Percentiles rank a stretch among this genome's conserved stretches.
Evolutionary conservation across 1,140 invertebrate species (phyloP).

Genomic region (Diabrotica undecimpunctata): DNA sequence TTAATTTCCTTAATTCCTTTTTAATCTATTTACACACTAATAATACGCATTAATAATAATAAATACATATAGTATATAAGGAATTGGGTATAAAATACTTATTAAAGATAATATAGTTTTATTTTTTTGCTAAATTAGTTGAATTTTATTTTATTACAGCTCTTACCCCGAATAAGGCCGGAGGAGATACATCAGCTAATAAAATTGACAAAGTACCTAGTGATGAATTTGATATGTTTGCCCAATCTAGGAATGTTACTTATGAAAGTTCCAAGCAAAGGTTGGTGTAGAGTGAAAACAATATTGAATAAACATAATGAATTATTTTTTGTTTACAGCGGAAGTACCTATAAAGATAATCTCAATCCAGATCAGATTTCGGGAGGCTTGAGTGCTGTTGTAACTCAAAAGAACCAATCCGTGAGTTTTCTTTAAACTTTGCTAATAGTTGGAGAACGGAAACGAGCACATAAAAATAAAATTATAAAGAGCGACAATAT

Average conservation of each 20-base stretch:
- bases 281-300: slow-evolving; percentile 46
- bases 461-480: no score
- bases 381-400: slow-evolving; percentile 50
- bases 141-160: neutral
- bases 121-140: no score
- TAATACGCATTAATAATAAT: no score
- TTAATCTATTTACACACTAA: no score
- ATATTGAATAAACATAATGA: neutral
- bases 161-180: slow-evolving; percentile 2
- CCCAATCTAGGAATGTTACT: slow-evolving; percentile 75
- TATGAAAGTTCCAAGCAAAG: slow-evolving; percentile 68
- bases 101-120: no score
- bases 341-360: slow-evolving; percentile 73
- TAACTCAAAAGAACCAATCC: slow-evolving; percentile 36
- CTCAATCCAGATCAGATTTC: slow-evolving; percentile 60
- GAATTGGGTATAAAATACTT: no score
- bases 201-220: slow-evolving; percentile 27
- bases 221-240: slow-evolving; percentile 89
- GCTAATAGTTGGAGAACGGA: no score
- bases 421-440: slow-evolving; percentile 25
- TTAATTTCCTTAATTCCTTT: no score
- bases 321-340: slow-evolving; percentile 48
- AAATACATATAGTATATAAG: no score
- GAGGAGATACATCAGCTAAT: slow-evolving; percentile 2
- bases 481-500: no score